Percentiles rank a stretch among this genome's conserved stretches.
Conservation (phyloP, 1,140 invertebrate genomes). For the Cyclina sinensis region DNA sequence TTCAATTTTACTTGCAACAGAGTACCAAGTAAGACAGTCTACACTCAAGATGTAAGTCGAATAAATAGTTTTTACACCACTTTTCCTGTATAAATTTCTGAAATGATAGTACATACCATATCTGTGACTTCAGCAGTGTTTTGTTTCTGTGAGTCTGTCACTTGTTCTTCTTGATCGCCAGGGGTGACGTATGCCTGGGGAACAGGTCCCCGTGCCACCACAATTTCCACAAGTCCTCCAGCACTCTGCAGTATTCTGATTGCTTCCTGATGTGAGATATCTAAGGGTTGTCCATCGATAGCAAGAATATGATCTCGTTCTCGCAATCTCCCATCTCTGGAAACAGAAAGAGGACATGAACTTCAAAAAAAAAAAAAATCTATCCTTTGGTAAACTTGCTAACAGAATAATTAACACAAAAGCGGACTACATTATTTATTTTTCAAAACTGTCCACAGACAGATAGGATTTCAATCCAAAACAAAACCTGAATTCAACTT, state of each 20-base stretch:
- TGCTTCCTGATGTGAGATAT: slow-evolving; percentile 95
- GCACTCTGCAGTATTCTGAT: slow-evolving; percentile 94
- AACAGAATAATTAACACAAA: no score
- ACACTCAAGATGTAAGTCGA: no score
- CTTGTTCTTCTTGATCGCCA: slow-evolving; percentile 29
- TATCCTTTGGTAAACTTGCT: no score
- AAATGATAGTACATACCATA: slow-evolving; percentile 46
- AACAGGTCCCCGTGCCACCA: slow-evolving; percentile 89
- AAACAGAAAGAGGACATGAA: slow-evolving; percentile 77
- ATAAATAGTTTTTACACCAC: no score
- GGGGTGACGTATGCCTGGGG: slow-evolving; percentile 56
- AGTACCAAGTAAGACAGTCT: no score
- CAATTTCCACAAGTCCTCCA: slow-evolving; percentile 91
- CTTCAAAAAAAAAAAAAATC: no score
- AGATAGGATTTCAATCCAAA: no score
- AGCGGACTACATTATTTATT: no score
- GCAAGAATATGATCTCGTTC: slow-evolving; percentile 96
- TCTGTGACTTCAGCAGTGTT: slow-evolving; percentile 55
- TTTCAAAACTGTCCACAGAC: no score
- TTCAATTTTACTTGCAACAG: no score
- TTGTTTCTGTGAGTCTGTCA: slow-evolving; percentile 51
- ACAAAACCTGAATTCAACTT: no score
- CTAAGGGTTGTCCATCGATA: slow-evolving; percentile 94
- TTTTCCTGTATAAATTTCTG: neutral
- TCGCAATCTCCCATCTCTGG: slow-evolving; percentile 92